phyloP scores from a whole-genome alignment of 2,888 invertebrate genomes.

The Temnothorax unifasciatus region DNA sequence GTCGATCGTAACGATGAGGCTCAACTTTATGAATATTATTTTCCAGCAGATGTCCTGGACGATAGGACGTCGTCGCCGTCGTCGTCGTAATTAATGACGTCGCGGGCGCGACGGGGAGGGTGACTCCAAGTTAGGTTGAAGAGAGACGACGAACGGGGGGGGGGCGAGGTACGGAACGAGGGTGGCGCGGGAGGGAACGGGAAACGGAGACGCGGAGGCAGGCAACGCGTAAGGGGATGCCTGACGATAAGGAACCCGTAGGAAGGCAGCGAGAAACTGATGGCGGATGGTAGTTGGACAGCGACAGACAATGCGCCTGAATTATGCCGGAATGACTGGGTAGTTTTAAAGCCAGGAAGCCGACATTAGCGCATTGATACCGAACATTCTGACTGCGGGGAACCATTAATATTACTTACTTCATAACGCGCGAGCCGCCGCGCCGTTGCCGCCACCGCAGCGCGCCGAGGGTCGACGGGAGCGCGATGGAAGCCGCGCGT shows the following conservation, averaged over 20 bases:
- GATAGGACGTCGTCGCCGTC: conserved; percentile 83
- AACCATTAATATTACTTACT: conserved; percentile 86
- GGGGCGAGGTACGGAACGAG: conserved; percentile 16
- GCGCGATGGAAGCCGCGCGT: conserved; percentile 41
- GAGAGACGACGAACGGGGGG: conserved; percentile 22
- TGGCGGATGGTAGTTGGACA: conserved; percentile 70
- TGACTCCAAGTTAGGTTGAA: conserved; percentile 55
- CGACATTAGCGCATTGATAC: conserved; percentile 85
- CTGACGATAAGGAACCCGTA: conserved; percentile 73
- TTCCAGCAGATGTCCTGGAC: conserved; percentile 85
- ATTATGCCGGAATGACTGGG: conserved; percentile 86
- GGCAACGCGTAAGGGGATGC: conserved; percentile 61
- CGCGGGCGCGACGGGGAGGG: conserved; percentile 55
- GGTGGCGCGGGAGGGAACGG: conserved; percentile 37
- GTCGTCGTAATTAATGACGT: conserved; percentile 85
- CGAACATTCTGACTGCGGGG: conserved; percentile 78
- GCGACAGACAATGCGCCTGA: conserved; percentile 84
- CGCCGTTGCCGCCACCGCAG: conserved; percentile 35
- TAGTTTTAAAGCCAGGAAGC: conserved; percentile 86
- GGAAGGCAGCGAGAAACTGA: conserved; percentile 61
- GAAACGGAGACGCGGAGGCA: conserved; percentile 58
- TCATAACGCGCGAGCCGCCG: conserved; percentile 62
- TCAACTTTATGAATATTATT: conserved; percentile 86
- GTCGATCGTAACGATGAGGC: conserved; percentile 76
- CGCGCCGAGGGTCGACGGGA: conserved; percentile 35